Conservation (phyloP, 2,113 vertebrate genomes). For the Monarcha castaneiventris region DNA sequence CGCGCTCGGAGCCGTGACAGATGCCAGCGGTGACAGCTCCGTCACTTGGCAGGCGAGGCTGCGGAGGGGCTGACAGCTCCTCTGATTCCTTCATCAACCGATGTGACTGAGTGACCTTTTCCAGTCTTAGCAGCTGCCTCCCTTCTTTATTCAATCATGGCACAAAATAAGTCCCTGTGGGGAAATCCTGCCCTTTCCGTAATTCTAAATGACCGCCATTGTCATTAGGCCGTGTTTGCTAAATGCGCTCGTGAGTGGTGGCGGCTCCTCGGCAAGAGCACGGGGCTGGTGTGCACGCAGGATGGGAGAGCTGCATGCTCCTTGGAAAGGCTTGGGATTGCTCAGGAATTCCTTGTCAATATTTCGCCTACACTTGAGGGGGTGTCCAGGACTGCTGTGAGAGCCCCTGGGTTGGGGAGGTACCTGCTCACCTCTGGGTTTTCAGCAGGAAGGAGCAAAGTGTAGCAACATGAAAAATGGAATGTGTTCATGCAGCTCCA, state of each 20-base stretch:
- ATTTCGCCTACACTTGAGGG: rapidly evolving
- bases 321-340: not conserved
- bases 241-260: not conserved
- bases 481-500: not conserved
- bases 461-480: not conserved
- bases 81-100: slow-evolving; percentile 71
- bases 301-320: not conserved
- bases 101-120: slow-evolving; percentile 79
- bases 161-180: slow-evolving; percentile 50
- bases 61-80: slow-evolving; percentile 72
- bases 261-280: rapidly evolving
- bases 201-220: slow-evolving; percentile 67
- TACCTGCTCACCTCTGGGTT: rapidly evolving
- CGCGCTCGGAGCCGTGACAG: not conserved
- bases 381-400: rapidly evolving
- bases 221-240: slow-evolving; percentile 33
- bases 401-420: rapidly evolving
- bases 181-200: slow-evolving; percentile 51
- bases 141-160: slow-evolving; percentile 72
- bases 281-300: rapidly evolving
- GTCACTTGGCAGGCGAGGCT: slow-evolving; percentile 58
- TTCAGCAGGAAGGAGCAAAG: not conserved
- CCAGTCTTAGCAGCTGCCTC: slow-evolving; percentile 65
- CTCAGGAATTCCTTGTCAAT: not conserved
- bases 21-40: slow-evolving; percentile 64